These are phyloP conservation scores for Drosophila ficusphila DNA, from an alignment of 1,140 invertebrate species.

Conservation along the genomic window DNA sequence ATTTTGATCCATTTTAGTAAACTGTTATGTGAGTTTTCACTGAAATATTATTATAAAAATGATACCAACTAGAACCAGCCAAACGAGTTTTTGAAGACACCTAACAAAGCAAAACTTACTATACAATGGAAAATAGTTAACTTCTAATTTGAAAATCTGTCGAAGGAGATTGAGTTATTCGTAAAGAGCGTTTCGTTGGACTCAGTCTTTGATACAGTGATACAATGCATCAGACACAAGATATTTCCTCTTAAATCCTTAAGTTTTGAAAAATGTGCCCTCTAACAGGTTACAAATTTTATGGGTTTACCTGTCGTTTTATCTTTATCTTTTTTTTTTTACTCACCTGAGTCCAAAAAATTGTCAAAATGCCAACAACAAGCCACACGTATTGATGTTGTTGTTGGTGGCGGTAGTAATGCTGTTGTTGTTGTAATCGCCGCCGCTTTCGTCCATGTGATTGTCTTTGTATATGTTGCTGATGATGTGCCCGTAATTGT, in stretches of 20 bases:
- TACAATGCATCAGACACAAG: no score
- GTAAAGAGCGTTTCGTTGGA: no score
- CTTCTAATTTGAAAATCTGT: conserved; percentile 13
- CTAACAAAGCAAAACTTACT: background rate
- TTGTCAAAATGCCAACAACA: conserved; percentile 61
- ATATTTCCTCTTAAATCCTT: no score
- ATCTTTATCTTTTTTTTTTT: background rate
- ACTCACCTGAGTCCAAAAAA: conserved; percentile 68
- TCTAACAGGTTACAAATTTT: background rate
- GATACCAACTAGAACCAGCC: conserved; percentile 29
- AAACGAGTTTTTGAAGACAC: conserved; percentile 26
- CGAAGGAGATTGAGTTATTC: background rate
- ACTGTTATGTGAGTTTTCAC: conserved; percentile 1
- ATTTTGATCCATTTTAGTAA: conserved; percentile 7
- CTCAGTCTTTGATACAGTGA: no score
- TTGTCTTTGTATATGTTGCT: conserved; percentile 21
- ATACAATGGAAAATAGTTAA: conserved; percentile 7
- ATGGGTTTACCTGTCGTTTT: conserved; percentile 2
- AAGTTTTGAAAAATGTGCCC: background rate
- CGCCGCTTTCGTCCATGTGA: conserved; percentile 19
- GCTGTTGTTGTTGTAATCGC: conserved; percentile 22
- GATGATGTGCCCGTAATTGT: conserved; percentile 9
- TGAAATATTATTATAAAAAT: conserved; percentile 21
- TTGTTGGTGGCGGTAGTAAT: conserved; percentile 8
- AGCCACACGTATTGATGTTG: conserved; percentile 44